These are phyloP conservation scores for Latrodectus elegans DNA, from an alignment of 2,888 invertebrate genomes.

Conservation along the genomic window DNA sequence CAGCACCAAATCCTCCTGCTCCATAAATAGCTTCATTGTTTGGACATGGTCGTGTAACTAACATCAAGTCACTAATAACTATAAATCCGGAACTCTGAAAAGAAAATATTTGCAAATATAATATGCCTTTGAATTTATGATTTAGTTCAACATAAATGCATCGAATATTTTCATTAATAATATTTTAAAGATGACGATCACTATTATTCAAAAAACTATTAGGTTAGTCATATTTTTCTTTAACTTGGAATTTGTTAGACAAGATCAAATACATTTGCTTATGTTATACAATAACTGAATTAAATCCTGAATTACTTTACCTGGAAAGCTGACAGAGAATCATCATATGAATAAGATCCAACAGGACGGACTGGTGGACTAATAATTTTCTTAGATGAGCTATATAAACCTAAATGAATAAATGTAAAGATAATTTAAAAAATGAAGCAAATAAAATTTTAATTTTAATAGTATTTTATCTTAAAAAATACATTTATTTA, in stretches of 20 bases:
- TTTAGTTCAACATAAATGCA: not conserved
- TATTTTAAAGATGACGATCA: no score
- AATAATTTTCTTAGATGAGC: not conserved
- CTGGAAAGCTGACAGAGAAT: not conserved
- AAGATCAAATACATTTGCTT: no score
- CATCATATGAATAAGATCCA: not conserved
- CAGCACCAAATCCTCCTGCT: not conserved
- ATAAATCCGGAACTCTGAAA: slow-evolving; percentile 9
- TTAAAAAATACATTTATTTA: no score
- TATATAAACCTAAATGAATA: not conserved
- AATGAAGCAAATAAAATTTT: no score
- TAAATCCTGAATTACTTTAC: not conserved
- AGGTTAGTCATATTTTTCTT: no score
- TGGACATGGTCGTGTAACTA: not conserved
- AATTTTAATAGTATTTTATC: no score
- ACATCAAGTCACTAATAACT: slow-evolving; percentile 1
- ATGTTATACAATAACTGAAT: no score
- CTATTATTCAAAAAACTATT: no score
- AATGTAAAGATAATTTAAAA: no score
- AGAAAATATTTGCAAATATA: not conserved
- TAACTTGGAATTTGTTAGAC: no score
- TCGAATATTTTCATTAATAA: no score
- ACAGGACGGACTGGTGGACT: not conserved
- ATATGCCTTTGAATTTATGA: not conserved
- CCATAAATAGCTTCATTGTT: not conserved